phyloP scores from a whole-genome alignment of 2,888 invertebrate genomes.

The Geotrupes spiniger region DNA sequence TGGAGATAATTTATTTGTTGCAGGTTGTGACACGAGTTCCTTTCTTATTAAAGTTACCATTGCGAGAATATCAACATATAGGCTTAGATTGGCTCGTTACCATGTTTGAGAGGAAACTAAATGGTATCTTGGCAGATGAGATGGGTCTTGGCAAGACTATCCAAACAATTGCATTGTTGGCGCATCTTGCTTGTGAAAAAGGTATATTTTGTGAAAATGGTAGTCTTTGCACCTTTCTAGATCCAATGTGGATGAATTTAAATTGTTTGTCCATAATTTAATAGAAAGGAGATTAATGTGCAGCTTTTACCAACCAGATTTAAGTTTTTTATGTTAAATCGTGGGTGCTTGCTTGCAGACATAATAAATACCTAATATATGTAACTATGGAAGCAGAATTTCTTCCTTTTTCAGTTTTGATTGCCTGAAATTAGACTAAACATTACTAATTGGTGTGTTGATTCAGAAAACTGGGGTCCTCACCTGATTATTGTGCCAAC shows the following conservation, averaged over 20 bases:
- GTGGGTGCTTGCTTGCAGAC: constrained; percentile 19
- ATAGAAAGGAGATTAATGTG: constrained; percentile 21
- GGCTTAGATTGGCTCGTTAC: constrained; percentile 97
- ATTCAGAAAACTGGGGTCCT: constrained; percentile 89
- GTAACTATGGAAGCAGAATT: too few relatives aligned
- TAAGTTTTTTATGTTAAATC: constrained; percentile 8
- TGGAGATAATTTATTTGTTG: constrained; percentile 26
- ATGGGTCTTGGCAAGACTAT: constrained; percentile 98
- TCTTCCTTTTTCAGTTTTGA: too few relatives aligned
- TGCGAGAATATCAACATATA: constrained; percentile 96
- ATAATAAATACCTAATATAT: too few relatives aligned
- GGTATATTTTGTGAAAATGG: constrained; percentile 44
- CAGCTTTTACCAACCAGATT: constrained; percentile 20
- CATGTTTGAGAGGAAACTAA: constrained; percentile 91
- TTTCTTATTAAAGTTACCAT: constrained; percentile 81
- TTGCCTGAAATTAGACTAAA: too few relatives aligned
- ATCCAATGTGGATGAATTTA: too few relatives aligned
- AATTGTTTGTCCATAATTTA: constrained; percentile 19
- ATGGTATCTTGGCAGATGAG: constrained; percentile 95
- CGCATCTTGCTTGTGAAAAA: constrained; percentile 90
- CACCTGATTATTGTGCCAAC: constrained; percentile 99
- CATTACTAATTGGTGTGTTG: too few relatives aligned
- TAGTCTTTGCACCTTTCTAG: neutral
- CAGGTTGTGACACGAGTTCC: constrained; percentile 91
- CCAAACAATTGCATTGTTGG: constrained; percentile 91